phyloP scores from a whole-genome alignment of 2,113 vertebrate species.

The Brachypteracias leptosomus region DNA sequence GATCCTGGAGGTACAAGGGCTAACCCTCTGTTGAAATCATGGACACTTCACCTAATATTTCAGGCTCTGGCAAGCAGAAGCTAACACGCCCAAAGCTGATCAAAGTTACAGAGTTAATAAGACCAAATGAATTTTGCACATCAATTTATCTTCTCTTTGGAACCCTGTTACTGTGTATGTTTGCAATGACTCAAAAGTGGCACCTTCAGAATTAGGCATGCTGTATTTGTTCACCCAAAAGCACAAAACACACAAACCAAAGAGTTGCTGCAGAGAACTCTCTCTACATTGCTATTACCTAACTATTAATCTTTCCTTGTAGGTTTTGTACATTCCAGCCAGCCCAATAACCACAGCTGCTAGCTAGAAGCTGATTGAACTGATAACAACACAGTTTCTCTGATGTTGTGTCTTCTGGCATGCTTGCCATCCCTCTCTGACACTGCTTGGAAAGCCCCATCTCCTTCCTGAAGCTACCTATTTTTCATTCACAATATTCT shows the following conservation, averaged over 20 bases:
- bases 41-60: fast-evolving
- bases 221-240: neutral
- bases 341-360: neutral
- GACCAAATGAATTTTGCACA: neutral
- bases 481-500: neutral
- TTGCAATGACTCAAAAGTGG: fast-evolving
- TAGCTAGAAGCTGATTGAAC: neutral
- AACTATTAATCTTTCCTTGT: neutral
- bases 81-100: fast-evolving
- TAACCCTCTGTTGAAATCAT: neutral
- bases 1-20: neutral
- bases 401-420: neutral
- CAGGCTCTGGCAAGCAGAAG: neutral
- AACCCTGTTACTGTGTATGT: neutral
- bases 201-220: neutral
- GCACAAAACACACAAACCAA: neutral
- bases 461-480: neutral
- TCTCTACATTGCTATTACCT: neutral
- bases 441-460: neutral
- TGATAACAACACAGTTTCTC: neutral
- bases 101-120: neutral
- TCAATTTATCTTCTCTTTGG: neutral
- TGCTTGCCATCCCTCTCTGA: neutral
- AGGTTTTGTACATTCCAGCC: neutral
- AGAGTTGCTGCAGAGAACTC: neutral